A percentile compares a stretch with the other conserved stretches of the same genome.
phyloP scores from a whole-genome alignment of 2,888 invertebrate genomes.

The Sacculina carcini region DNA sequence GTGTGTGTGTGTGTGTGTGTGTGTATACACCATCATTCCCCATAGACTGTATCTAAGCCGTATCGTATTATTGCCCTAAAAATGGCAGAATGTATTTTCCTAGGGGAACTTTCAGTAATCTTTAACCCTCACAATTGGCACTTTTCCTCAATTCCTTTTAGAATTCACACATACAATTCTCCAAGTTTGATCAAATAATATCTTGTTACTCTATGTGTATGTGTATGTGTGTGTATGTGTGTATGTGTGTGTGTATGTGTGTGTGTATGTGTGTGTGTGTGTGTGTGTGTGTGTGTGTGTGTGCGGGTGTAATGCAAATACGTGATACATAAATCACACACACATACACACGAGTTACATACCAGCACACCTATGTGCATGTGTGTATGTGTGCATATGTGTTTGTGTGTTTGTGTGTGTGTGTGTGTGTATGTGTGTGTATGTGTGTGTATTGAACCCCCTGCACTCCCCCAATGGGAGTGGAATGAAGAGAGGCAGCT shows the following conservation, averaged over 20 bases:
- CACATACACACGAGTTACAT: background rate
- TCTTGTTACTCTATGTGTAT: background rate
- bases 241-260: background rate
- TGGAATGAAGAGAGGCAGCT: too few species aligned
- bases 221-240: background rate
- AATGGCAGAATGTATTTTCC: too few species aligned
- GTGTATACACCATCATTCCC: constrained; percentile 5
- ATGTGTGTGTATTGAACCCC: background rate
- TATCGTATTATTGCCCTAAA: too few species aligned
- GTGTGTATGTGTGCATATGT: too few species aligned
- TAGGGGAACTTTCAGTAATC: too few species aligned
- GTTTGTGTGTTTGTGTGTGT: too few species aligned
- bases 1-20: background rate
- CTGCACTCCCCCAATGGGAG: too few species aligned
- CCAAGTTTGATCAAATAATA: background rate
- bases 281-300: background rate
- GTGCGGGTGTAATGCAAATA: background rate
- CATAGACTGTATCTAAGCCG: too few species aligned
- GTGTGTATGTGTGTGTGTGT: background rate
- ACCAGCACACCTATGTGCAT: background rate
- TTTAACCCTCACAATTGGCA: too few species aligned
- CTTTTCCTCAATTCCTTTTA: too few species aligned
- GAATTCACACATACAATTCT: constrained; percentile 4
- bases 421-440: background rate
- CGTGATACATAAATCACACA: background rate